Conservation (phyloP, 1,140 invertebrate species). For the Drosophila pruinosa region DNA sequence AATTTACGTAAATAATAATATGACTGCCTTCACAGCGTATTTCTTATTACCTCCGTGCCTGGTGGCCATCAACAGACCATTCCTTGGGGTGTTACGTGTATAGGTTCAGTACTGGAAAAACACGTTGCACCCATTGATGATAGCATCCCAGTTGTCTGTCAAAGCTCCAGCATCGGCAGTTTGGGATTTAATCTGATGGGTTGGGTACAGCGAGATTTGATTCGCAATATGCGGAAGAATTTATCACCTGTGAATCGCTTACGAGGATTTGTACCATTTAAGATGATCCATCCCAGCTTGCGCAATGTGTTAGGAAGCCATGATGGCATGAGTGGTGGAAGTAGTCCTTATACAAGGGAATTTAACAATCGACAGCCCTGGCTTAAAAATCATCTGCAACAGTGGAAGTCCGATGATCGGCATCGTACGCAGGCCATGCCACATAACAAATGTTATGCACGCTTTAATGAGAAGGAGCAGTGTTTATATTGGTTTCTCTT, state of each 20-base stretch:
- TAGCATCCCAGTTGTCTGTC: conserved; percentile 85
- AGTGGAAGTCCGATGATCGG: conserved; percentile 90
- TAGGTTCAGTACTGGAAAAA: conserved; percentile 83
- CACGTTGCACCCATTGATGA: conserved; percentile 84
- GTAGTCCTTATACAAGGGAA: neutral
- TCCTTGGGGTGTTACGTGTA: neutral
- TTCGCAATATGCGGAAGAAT: neutral
- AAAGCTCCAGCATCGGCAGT: conserved; percentile 95
- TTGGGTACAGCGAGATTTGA: conserved; percentile 86
- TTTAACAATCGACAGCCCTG: conserved; percentile 1
- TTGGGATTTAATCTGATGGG: conserved; percentile 87
- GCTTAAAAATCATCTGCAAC: conserved; percentile 88
- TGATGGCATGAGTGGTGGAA: neutral
- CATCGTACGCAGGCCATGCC: conserved; percentile 91
- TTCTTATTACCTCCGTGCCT: conserved; percentile 6
- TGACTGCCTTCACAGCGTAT: conserved; percentile 84
- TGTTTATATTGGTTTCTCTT: conserved; percentile 91
- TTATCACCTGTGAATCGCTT: neutral
- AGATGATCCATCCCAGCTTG: conserved; percentile 7
- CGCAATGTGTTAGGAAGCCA: neutral
- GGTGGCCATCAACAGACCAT: neutral
- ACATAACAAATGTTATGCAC: conserved; percentile 95
- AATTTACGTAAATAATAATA: conserved; percentile 83
- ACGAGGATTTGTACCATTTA: neutral
- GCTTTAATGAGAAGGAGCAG: conserved; percentile 87